Base-by-base conservation (phyloP, 2,797 vertebrate genomes). In the Anguilla megastoma region DNA sequence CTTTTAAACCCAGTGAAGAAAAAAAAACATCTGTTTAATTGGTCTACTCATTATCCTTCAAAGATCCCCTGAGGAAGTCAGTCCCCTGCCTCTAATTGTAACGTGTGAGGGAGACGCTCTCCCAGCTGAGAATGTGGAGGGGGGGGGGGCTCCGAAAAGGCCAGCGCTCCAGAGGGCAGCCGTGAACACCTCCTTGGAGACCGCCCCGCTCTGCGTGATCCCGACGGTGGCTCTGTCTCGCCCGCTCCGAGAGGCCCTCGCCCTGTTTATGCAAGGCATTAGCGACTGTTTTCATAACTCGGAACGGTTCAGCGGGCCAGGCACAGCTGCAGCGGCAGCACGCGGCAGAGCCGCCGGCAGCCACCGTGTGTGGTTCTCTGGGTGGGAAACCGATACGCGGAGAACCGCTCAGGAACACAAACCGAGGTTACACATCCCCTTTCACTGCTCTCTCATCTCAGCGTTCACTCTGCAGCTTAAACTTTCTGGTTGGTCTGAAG, bases 191-290 rank as follows among this genome's bases (percentile, higher is more conserved):
- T 60, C 52, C 16, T 85, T 66, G 54, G 30, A 36, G 50, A 30
- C 41, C 76, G 14, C 12, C 7, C 76, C 33, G 76, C 21, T 41
- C 41, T 14, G 76, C 10, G 76, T 16, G 21, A 21, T 80, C 41
- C 71, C 12, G n/a, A 69, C 41, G 7, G 60, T 45, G 24, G 63
- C 45, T 54, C 52, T 1, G n/a, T 30, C 63, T 76, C 2, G 24
- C 50, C 21, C 27, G 71, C 8, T 48, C 71, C 88, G 60, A 86
- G 87, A 60, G 86, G 87, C 66, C 85, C n/a, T 88, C 84, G 30
- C 76, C 8, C 50, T 88, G 85, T 90, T 89, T 74, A 85, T 74
- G 74, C 85, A 58, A 86, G 50, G 76, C 86, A 85, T 85, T 87
- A 89, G 74, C 24, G 54, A 71, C 76, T 87, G 89, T 87, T 85